Evolutionary conservation across 2,797 vertebrate species (phyloP), one percentile per base, ranked within the genome.

Genomic region (Pampus argenteus): DNA sequence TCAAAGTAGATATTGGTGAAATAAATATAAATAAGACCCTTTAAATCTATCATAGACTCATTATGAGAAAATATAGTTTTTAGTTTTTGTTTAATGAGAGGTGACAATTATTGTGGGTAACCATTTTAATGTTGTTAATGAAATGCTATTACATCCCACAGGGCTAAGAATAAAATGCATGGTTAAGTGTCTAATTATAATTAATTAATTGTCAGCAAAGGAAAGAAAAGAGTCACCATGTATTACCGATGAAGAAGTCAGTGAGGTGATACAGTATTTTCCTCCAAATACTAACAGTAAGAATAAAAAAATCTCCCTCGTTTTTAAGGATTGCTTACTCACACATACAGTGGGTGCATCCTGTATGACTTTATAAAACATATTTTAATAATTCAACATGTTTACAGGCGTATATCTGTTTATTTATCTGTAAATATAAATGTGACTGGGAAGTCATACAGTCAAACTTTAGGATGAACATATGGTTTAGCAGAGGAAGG

Each of bases 81-180:
- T 26, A 10, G 59, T 71, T 83, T 57, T 38, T 48, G 49, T 64
- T 82, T 74, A 13, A 55, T 20, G 50, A 65, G 64, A 72, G 15
- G 52, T 70, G 70, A 81, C 59, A 75, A 56, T 56, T 63, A 69
- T 44, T 79, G 45, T 28, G 31, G 23, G 13, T 57, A 71, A 48
- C 9, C 52, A 49, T 71, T 79, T 84, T 64, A 54, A 85, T 81
- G 54, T 25, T 66, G 40, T 44, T 20, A 83, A 84, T 74, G 47
- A 80, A 71, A 73, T 58, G 63, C 59, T 79, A 83, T 80, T 74
- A 76, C 79, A 86, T 88, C 80, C 73, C 71, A 20, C 1, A 23
- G 65, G 66, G 62, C 59, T 60, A 50, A 31, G 23, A 81, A 88
- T 82, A 52, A 86, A 87, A 86, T 69, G 74, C 74, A 80, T 81